Evolutionary conservation across 2,888 invertebrate genomes (phyloP).

Genomic region (Stegana nigrithorax): DNA sequence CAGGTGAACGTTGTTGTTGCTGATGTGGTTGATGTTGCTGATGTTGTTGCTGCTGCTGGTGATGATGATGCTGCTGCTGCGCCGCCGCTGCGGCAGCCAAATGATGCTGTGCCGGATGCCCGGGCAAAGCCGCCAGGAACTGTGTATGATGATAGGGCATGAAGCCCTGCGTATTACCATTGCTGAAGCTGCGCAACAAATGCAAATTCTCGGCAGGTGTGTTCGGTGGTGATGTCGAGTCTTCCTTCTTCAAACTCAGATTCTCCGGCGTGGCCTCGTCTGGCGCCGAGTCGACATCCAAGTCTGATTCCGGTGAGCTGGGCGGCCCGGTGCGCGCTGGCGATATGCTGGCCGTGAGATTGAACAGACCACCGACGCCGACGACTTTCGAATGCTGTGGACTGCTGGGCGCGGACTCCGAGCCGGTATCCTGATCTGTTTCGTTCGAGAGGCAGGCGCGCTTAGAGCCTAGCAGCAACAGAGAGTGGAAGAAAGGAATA

Average conservation of each 20-base stretch:
- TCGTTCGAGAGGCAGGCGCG: constrained; percentile 67
- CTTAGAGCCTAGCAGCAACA: constrained; percentile 61
- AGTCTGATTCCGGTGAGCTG: constrained; percentile 68
- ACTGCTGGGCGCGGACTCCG: constrained; percentile 68
- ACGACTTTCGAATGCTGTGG: constrained; percentile 48
- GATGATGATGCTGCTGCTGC: constrained; percentile 39
- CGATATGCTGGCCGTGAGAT: constrained; percentile 64
- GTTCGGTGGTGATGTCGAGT: constrained; percentile 68
- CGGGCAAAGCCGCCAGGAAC: constrained; percentile 59
- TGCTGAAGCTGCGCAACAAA: constrained; percentile 57
- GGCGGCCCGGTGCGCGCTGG: constrained; percentile 68
- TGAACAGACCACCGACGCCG: constrained; percentile 53
- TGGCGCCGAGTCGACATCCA: constrained; percentile 69
- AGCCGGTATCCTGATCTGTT: constrained; percentile 69
- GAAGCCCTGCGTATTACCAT: constrained; percentile 67
- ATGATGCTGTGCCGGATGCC: constrained; percentile 48
- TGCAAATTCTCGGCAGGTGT: constrained; percentile 66
- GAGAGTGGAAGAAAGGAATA: neutral
- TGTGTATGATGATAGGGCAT: constrained; percentile 69
- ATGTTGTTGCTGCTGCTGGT: constrained; percentile 45
- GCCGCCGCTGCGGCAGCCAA: constrained; percentile 52
- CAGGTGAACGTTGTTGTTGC: constrained; percentile 76
- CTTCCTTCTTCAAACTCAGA: constrained; percentile 79
- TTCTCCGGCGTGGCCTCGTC: constrained; percentile 80
- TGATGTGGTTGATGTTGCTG: constrained; percentile 43